These are phyloP conservation scores for Hypsopygia costalis DNA, from an alignment of 2,888 invertebrate genomes.

Conservation along the genomic window DNA sequence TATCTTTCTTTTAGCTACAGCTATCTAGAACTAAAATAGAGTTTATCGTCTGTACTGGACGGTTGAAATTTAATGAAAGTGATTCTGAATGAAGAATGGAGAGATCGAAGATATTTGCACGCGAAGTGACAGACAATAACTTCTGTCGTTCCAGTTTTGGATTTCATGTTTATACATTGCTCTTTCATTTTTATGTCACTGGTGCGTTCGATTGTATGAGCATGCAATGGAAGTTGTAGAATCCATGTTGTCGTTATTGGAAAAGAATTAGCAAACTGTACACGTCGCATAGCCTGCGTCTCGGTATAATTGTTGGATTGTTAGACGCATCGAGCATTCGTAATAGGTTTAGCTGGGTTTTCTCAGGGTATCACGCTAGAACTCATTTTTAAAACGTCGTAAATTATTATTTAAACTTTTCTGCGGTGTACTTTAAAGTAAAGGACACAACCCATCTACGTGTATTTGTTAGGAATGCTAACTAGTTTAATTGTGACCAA, in stretches of 20 bases:
- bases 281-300: constrained; percentile 29
- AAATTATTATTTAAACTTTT: background rate
- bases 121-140: constrained; percentile 36
- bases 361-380: constrained; percentile 3
- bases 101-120: constrained; percentile 50
- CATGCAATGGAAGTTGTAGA: constrained; percentile 18
- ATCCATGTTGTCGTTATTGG: constrained; percentile 13
- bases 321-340: constrained; percentile 27
- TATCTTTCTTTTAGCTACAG: background rate
- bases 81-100: constrained; percentile 21
- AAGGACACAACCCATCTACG: background rate
- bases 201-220: constrained; percentile 12
- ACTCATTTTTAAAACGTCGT: background rate
- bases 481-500: too few relatives aligned
- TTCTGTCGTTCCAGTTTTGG: constrained; percentile 11
- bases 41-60: constrained; percentile 18
- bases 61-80: constrained; percentile 23
- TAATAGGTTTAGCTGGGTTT: constrained; percentile 19
- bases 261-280: constrained; percentile 20
- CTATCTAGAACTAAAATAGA: constrained; percentile 19
- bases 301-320: constrained; percentile 41
- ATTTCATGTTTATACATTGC: constrained; percentile 19
- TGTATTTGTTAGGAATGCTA: too few relatives aligned
- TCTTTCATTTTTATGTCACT: constrained; percentile 16
- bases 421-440: background rate